A percentile compares a stretch with the other conserved stretches of the same genome.
These are phyloP conservation scores for Habrosyne pyritoides DNA, from an alignment of 2,888 invertebrate genomes.

Conservation along the genomic window DNA sequence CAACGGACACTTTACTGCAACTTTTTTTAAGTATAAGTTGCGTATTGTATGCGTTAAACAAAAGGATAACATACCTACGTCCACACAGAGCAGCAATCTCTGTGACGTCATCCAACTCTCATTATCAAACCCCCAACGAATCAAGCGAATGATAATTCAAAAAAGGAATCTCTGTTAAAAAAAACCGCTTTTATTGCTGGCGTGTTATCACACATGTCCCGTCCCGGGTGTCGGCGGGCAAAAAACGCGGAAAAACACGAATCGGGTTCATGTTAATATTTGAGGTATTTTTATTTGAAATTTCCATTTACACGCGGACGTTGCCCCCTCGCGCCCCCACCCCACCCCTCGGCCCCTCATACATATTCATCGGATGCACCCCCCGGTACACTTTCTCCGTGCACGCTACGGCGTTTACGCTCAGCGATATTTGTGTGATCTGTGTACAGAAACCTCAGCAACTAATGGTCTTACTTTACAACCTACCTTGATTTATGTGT, in stretches of 20 bases:
- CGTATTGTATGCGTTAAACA: too few relatives aligned
- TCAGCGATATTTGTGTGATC: slow-evolving; percentile 55
- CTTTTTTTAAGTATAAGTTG: too few relatives aligned
- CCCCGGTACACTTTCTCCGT: slow-evolving; percentile 79
- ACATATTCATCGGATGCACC: slow-evolving; percentile 87
- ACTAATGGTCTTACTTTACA: slow-evolving; percentile 48
- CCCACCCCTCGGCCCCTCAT: slow-evolving; percentile 69
- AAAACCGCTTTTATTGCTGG: slow-evolving; percentile 51
- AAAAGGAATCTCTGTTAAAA: slow-evolving; percentile 41
- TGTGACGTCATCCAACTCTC: slow-evolving; percentile 9
- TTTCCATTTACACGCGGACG: slow-evolving; percentile 79
- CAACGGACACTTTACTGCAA: not conserved
- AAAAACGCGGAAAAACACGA: slow-evolving; percentile 75
- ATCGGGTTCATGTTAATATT: slow-evolving; percentile 82
- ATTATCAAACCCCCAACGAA: slow-evolving; percentile 25
- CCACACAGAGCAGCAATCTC: not conserved
- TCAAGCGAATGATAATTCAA: slow-evolving; percentile 40
- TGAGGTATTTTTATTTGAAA: slow-evolving; percentile 84
- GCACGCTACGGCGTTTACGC: slow-evolving; percentile 35
- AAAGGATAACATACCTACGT: not conserved
- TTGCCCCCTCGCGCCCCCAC: slow-evolving; percentile 25
- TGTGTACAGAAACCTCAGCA: slow-evolving; percentile 59
- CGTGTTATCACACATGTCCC: slow-evolving; percentile 72
- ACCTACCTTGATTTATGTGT: slow-evolving; percentile 46
- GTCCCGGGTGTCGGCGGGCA: slow-evolving; percentile 34